Evolutionary conservation across 1,140 invertebrate genomes (phyloP).

Genomic region (Heterodera carotae): DNA sequence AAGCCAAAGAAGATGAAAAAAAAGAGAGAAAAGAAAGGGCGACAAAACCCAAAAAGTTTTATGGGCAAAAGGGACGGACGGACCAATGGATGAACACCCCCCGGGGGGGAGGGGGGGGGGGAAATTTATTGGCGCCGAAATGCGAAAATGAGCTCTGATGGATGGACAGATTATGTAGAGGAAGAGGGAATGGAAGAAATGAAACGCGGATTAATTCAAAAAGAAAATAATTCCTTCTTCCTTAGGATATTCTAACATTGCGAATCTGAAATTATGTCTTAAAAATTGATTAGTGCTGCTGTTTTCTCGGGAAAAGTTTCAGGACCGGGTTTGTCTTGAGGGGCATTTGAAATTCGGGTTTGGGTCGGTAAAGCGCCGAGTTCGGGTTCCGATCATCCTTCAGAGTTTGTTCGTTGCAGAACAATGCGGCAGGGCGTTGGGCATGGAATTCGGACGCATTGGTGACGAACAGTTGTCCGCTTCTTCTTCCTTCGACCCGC

Average conservation of each 20-base stretch:
- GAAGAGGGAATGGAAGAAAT: background rate
- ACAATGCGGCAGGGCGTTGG: constrained; percentile 66
- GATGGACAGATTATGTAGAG: background rate
- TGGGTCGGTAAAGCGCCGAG: too few relatives aligned
- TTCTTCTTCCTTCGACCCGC: constrained; percentile 66
- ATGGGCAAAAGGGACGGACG: constrained; percentile 1
- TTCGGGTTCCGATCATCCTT: too few relatives aligned
- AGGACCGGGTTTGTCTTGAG: too few relatives aligned
- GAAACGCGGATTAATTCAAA: too few relatives aligned
- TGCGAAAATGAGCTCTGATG: constrained; percentile 5
- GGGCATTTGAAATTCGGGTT: too few relatives aligned
- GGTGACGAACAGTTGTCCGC: constrained; percentile 66
- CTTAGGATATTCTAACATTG: background rate
- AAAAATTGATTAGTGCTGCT: too few relatives aligned
- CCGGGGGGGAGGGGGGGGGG: background rate
- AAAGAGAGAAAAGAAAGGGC: background rate
- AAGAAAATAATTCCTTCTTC: too few relatives aligned
- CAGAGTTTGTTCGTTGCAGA: constrained; percentile 63
- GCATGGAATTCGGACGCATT: constrained; percentile 67
- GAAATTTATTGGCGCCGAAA: constrained; percentile 8
- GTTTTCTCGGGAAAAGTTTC: too few relatives aligned
- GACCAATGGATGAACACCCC: background rate
- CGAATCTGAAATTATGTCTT: background rate
- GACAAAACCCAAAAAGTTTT: constrained; percentile 4
- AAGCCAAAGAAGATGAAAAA: background rate